Percentiles rank a stretch among this genome's conserved stretches.
Evolutionary conservation across 2,797 vertebrate species (phyloP).

Genomic region (Antennarius maculatus): DNA sequence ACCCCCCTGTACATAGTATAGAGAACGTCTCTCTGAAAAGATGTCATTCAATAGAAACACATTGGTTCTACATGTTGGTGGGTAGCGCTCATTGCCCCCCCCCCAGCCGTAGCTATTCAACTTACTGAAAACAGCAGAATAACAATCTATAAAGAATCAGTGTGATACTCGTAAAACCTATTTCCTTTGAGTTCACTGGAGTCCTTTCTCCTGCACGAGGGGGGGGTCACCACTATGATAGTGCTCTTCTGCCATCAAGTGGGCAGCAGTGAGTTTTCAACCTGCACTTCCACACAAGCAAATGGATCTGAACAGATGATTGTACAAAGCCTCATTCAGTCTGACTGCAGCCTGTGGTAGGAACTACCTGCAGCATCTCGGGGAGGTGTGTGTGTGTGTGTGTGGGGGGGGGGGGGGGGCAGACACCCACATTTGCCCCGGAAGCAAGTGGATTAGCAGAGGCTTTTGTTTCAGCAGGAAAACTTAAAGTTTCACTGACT

Average conservation of each 20-base stretch:
- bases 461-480: constrained; percentile 56
- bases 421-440: constrained; percentile 41
- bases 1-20: constrained; percentile 5
- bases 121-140: constrained; percentile 31
- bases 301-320: constrained; percentile 46
- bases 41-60: constrained; percentile 14
- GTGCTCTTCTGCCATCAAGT: constrained; percentile 83
- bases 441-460: constrained; percentile 43
- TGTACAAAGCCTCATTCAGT: constrained; percentile 31
- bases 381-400: constrained; percentile 33
- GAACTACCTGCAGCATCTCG: constrained; percentile 27
- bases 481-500: constrained; percentile 62
- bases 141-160: constrained; percentile 34
- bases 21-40: constrained; percentile 1
- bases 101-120: constrained; percentile 30
- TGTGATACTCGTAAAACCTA: constrained; percentile 32
- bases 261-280: constrained; percentile 31
- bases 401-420: constrained; percentile 1
- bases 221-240: constrained; percentile 15
- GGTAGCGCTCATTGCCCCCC: constrained; percentile 28
- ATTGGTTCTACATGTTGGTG: constrained; percentile 10
- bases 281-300: too few relatives aligned
- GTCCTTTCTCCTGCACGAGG: neutral
- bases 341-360: constrained; percentile 23
- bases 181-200: constrained; percentile 18